Conservation (phyloP, 92 coral and sea anemone species). For the Umimayanthus chanpuru region DNA sequence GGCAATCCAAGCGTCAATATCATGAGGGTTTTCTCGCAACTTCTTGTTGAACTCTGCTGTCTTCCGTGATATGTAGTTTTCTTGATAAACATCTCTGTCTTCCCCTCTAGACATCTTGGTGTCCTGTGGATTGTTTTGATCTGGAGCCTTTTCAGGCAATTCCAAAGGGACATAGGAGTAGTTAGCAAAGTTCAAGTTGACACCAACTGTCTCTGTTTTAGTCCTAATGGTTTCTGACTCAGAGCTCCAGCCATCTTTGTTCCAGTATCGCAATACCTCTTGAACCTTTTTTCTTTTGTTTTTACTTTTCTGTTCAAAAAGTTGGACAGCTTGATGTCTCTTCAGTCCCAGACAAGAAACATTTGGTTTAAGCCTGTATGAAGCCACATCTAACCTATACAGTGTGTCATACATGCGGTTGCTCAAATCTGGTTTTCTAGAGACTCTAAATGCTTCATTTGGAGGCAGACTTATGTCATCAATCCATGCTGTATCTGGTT, state of each 20-base stretch:
- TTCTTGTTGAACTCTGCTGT: slow-evolving; percentile 75
- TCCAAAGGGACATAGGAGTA: slow-evolving; percentile 78
- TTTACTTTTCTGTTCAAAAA: slow-evolving; percentile 62
- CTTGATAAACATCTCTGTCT: slow-evolving; percentile 32
- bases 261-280: slow-evolving; percentile 58
- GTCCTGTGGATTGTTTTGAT: slow-evolving; percentile 20
- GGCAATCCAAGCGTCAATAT: slow-evolving; percentile 76
- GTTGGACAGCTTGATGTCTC: slow-evolving; percentile 58
- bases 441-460: slow-evolving; percentile 85
- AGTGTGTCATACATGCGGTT: slow-evolving; percentile 81
- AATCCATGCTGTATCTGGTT: slow-evolving; percentile 92
- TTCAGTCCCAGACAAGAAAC: slow-evolving; percentile 76
- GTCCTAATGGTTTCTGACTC: slow-evolving; percentile 1
- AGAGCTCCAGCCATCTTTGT: slow-evolving; percentile 20
- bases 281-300: slow-evolving; percentile 46
- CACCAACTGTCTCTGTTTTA: not conserved
- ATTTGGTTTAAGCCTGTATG: slow-evolving; percentile 70
- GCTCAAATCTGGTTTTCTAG: slow-evolving; percentile 81
- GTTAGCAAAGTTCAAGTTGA: slow-evolving; percentile 53
- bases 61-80: slow-evolving; percentile 44
- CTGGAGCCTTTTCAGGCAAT: slow-evolving; percentile 49
- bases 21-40: slow-evolving; percentile 81
- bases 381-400: slow-evolving; percentile 88
- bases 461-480: slow-evolving; percentile 79
- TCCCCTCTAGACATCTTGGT: slow-evolving; percentile 1